Base-by-base conservation (phyloP, 2,888 invertebrate species). In the Macrosiphum euphorbiae region DNA sequence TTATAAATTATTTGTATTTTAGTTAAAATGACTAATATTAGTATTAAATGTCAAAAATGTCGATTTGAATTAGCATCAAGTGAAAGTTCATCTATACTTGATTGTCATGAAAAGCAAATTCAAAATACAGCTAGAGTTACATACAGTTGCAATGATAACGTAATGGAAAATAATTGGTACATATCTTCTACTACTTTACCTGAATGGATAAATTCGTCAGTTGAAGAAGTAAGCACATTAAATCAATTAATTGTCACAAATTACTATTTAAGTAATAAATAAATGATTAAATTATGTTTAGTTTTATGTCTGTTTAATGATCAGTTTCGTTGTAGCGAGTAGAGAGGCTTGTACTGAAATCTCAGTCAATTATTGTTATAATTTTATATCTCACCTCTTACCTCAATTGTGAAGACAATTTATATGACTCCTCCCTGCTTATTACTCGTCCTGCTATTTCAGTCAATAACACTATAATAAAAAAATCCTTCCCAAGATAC, bases 121-220 rank as follows among this genome's bases (percentile, higher is more conserved):
- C 86, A 94, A 87, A 67, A 94, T 91, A 94, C 93, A 52, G 87
- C 91, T 78, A 94, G 93, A 55, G 94, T 94, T 28, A 94, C 94
- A 61, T 92, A 95, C 55, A 95, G 94, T 94, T 95, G 95, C 91
- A 95, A 95, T 88, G 94, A 95, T 10, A 94, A 94, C 92, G 41
- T 92, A 86, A 93, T 95, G 35, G 94, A 94, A 78, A 94, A 93
- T 92, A 95, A 96, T 58, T 95, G 97, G 94, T 97, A 96, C 95
- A 95, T 97, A 86, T 95, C 96, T 94, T 97, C 97, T 95, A 96
- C 97, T n/a, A 95, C 95, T 94, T 95, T 97, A 90, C 97, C 97
- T 0, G 95, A 95, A 35, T 97, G 97, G 97, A 96, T 97, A 94
- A 96, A 95, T 94, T 94, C 95, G 55, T 96, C 96, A 95, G 95